Conservation (phyloP, 2,113 vertebrate genomes). For the Pantherophis guttatus region DNA sequence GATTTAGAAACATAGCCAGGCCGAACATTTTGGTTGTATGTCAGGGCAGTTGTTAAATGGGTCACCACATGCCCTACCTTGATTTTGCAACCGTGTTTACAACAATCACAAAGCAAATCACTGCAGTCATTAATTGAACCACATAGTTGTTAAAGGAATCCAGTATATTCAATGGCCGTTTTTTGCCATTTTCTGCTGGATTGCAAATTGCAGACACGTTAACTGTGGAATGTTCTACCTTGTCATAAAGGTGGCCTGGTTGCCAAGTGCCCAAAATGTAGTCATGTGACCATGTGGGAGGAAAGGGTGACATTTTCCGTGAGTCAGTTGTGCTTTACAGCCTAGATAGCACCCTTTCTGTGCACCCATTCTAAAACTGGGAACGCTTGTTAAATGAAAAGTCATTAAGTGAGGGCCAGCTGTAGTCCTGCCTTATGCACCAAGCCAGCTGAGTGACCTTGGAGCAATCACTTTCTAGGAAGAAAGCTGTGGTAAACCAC, state of each 20-base stretch:
- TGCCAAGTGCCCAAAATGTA: background rate
- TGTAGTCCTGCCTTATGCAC: background rate
- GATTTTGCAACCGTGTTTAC: background rate
- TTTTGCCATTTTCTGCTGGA: background rate
- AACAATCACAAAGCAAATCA: background rate
- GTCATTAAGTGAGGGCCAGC: background rate
- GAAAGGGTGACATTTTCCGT: background rate
- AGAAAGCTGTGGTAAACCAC: background rate
- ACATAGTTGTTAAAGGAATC: background rate
- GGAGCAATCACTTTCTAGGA: background rate
- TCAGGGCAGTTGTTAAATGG: background rate
- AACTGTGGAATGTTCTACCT: background rate
- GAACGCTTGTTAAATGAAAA: background rate
- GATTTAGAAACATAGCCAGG: no score
- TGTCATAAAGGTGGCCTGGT: background rate
- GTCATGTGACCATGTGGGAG: background rate
- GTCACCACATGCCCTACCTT: background rate
- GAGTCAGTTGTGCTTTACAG: background rate
- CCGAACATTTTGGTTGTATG: background rate
- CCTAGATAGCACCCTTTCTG: background rate
- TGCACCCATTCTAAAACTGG: background rate
- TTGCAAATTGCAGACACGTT: background rate
- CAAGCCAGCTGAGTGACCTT: background rate
- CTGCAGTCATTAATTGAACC: background rate
- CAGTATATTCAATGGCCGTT: background rate